A percentile compares a stretch with the other conserved stretches of the same genome.
Evolutionary conservation across 2,113 vertebrate species (phyloP).

Genomic region (Meriones unguiculatus): DNA sequence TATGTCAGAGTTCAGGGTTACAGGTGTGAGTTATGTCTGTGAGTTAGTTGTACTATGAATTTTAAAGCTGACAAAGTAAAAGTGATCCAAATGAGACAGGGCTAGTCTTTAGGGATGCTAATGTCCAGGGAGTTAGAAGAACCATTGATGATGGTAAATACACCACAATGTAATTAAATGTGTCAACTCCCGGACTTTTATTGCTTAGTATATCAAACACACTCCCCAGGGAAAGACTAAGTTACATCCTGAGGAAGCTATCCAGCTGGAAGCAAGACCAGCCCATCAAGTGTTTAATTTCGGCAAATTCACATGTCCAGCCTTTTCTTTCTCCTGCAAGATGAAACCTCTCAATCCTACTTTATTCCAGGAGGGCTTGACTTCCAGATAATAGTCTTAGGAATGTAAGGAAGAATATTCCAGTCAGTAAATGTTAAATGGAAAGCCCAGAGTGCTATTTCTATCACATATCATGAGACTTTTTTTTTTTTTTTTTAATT

Average conservation of each 20-base stretch:
- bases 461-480: background rate
- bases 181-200: constrained; percentile 56
- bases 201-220: constrained; percentile 59
- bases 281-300: background rate
- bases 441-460: background rate
- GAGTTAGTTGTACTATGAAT: background rate
- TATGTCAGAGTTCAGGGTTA: background rate
- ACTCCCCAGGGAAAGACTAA: constrained; percentile 51
- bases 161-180: constrained; percentile 59
- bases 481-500: background rate
- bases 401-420: background rate
- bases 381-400: background rate
- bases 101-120: background rate
- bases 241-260: background rate
- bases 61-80: background rate
- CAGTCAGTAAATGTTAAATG: background rate
- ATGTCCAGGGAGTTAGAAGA: constrained; percentile 31
- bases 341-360: background rate
- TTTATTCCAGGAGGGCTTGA: background rate
- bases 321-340: background rate
- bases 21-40: background rate
- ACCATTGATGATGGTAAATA: constrained; percentile 36
- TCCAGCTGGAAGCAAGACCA: constrained; percentile 10
- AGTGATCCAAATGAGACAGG: background rate
- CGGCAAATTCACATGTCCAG: background rate